phyloP scores from a whole-genome alignment of 1,140 invertebrate species.

The Teleopsis dalmanni region DNA sequence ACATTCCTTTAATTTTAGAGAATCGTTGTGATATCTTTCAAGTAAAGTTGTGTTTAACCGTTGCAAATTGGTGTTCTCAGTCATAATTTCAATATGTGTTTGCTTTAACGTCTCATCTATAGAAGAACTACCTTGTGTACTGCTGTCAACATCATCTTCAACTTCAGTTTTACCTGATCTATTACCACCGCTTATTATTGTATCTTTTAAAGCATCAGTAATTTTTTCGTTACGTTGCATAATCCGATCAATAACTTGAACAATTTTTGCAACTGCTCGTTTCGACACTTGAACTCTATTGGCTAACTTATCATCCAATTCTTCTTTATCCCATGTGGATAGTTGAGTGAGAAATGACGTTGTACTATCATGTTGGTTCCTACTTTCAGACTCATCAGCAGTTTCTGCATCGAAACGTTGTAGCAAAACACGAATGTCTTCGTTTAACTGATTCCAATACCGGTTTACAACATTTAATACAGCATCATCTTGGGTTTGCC shows the following conservation, averaged over 20 bases:
- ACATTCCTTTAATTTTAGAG: conserved; percentile 81
- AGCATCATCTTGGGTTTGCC: conserved; percentile 96
- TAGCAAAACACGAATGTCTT: conserved; percentile 88
- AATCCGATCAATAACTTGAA: conserved; percentile 91
- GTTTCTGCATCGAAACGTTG: conserved; percentile 97
- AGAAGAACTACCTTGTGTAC: conserved; percentile 6
- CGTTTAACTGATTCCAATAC: conserved; percentile 97
- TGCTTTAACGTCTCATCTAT: conserved; percentile 76
- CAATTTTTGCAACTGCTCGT: conserved; percentile 88
- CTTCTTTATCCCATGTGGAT: conserved; percentile 97
- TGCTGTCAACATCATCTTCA: conserved; percentile 13
- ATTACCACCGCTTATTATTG: conserved; percentile 9
- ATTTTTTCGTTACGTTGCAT: conserved; percentile 92
- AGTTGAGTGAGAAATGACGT: conserved; percentile 92
- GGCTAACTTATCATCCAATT: conserved; percentile 90
- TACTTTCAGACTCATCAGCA: conserved; percentile 90
- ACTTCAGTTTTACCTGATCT: background rate
- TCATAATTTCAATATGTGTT: conserved; percentile 78
- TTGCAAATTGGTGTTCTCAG: conserved; percentile 85
- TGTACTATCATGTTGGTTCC: conserved; percentile 94
- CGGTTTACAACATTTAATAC: conserved; percentile 96
- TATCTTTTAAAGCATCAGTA: conserved; percentile 74
- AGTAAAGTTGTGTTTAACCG: conserved; percentile 88
- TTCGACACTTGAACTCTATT: conserved; percentile 90
- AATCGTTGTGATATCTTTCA: conserved; percentile 88